phyloP scores from a whole-genome alignment of 1,140 invertebrate species.

The Drosophila grimshawi region DNA sequence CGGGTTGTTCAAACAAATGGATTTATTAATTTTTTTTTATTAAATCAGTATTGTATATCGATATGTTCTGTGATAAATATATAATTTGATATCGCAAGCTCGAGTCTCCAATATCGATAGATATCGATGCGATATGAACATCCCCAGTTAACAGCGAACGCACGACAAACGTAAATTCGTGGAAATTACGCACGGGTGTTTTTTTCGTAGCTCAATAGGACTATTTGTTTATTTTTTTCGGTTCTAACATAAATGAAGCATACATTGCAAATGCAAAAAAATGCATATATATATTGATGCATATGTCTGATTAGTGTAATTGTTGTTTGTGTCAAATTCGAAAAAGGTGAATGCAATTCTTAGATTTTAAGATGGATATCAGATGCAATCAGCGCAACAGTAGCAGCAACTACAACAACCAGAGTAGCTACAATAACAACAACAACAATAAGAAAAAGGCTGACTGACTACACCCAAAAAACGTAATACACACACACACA shows the following conservation, averaged over 20 bases:
- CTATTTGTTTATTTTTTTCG: conserved; percentile 54
- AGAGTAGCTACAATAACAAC: conserved; percentile 15
- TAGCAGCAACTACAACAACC: conserved; percentile 16
- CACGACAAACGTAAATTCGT: conserved; percentile 45
- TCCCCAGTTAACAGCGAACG: conserved; percentile 29
- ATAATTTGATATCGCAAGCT: not conserved
- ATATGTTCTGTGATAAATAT: not conserved
- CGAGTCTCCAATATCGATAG: conserved; percentile 4
- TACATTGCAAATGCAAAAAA: conserved; percentile 20
- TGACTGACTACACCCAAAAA: conserved; percentile 50
- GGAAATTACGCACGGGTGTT: conserved; percentile 45
- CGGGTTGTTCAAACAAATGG: too few relatives aligned
- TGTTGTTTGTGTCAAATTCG: conserved; percentile 33
- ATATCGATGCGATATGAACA: conserved; percentile 13
- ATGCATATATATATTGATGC: conserved; percentile 2
- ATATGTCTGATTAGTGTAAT: conserved; percentile 23
- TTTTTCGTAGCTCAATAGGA: conserved; percentile 48
- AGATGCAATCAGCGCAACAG: conserved; percentile 43
- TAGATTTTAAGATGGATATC: conserved; percentile 41
- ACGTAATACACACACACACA: not conserved
- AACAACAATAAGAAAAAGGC: conserved; percentile 14
- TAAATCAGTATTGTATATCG: not conserved
- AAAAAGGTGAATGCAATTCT: conserved; percentile 23
- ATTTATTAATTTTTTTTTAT: too few relatives aligned
- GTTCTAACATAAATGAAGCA: conserved; percentile 40